Evolutionary conservation across 2,113 vertebrate genomes (phyloP), one percentile per base, ranked within the genome.

Genomic region (Platysternon megacephalum): DNA sequence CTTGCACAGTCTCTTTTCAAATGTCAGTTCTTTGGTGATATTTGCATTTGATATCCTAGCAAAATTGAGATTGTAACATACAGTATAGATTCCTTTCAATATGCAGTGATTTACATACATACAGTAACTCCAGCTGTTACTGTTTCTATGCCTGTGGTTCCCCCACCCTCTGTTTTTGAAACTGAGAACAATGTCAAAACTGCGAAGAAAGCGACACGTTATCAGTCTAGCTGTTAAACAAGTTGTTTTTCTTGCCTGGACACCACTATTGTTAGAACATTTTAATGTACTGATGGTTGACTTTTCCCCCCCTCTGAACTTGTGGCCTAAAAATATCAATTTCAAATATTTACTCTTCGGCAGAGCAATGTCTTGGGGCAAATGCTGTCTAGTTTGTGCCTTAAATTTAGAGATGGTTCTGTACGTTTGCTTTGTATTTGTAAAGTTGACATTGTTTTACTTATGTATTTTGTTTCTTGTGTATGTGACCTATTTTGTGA

Each of bases 401-500:
- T 72, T 32, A 76, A 58, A 12, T 42, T 55, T 88, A 44, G 48
- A 22, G 9, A 35, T 89, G 17, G 22, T 29, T 94, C 28, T 58
- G 51, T 68, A 52, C 76, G 35, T 21, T 46, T 93, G 49, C 61
- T 97, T 10, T 85, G 82, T 88, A 86, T 95, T 91, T 91, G 42
- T 95, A 17, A 58, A 78, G 90, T 83, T 94, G 76, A 72, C 82
- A 80, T 93, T 96, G 76, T 95, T 97, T 96, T 82, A 29, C 48
- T 97, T 95, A 44, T 12, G n/a, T 95, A 84, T 55, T 93, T 79
- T 93, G 6, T 49, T 82, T 95, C 89, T 96, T 94, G 91, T 96
- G 93, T 93, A 96, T 61, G 11, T 98, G 98, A 98, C 98, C 98
- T 98, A 98, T 98, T 98, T 98, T 98, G 94, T 96, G 94, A 96